phyloP scores from a whole-genome alignment of 1,140 invertebrate genomes.

The Scaptomyza hsui region DNA sequence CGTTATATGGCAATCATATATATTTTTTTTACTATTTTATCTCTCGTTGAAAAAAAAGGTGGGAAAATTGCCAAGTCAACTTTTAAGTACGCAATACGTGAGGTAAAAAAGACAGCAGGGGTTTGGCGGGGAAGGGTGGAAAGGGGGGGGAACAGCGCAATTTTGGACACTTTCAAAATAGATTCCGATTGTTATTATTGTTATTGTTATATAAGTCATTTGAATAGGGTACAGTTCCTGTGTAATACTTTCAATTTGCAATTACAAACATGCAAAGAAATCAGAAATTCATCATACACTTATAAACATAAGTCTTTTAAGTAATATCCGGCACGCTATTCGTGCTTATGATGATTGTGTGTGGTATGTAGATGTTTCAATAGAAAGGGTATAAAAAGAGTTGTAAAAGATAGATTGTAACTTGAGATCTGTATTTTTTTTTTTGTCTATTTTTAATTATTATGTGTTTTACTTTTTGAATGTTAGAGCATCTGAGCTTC shows the following conservation, averaged over 20 bases:
- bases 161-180: constrained; percentile 38
- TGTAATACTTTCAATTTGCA: constrained; percentile 34
- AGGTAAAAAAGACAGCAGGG: neutral
- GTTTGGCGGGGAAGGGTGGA: neutral
- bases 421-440: no score
- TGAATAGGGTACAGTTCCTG: constrained; percentile 21
- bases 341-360: constrained; percentile 1
- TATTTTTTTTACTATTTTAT: constrained; percentile 37
- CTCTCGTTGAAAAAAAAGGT: constrained; percentile 19
- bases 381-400: neutral
- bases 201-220: constrained; percentile 26
- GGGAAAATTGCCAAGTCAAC: constrained; percentile 36
- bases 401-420: no score
- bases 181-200: constrained; percentile 8
- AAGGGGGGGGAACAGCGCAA: neutral
- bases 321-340: constrained; percentile 46
- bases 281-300: neutral
- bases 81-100: constrained; percentile 20
- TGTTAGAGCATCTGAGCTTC: constrained; percentile 18
- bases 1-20: constrained; percentile 40
- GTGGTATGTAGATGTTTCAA: neutral
- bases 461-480: no score
- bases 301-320: constrained; percentile 1
- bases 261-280: constrained; percentile 45
- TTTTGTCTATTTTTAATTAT: no score